phyloP scores from a whole-genome alignment of 2,797 vertebrate species.

The Enteromius anoplus region DNA sequence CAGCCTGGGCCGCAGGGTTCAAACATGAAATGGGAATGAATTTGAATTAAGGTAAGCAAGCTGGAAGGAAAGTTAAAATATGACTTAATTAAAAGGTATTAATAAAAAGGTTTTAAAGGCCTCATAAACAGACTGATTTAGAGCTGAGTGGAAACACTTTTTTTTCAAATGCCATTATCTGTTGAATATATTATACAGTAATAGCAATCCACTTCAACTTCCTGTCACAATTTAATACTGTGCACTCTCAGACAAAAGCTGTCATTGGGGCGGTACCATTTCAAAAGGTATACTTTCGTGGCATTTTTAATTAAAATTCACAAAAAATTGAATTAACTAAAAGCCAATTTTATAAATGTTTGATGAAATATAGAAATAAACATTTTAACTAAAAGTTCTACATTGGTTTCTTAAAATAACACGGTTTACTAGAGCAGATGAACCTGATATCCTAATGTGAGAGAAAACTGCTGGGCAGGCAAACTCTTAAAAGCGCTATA shows the following conservation, averaged over 20 bases:
- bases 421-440: constrained; percentile 55
- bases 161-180: background rate
- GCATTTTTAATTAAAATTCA: background rate
- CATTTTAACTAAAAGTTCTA: constrained; percentile 1
- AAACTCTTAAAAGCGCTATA: constrained; percentile 58
- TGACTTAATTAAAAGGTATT: background rate
- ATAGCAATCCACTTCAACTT: background rate
- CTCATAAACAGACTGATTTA: background rate
- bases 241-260: too few species aligned
- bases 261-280: too few species aligned
- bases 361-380: background rate
- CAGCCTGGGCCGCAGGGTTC: too few species aligned
- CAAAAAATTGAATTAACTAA: background rate
- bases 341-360: background rate
- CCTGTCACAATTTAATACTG: background rate
- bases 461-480: constrained; percentile 48
- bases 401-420: constrained; percentile 35
- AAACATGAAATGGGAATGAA: background rate
- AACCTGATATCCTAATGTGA: constrained; percentile 51
- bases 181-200: background rate
- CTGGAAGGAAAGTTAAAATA: background rate
- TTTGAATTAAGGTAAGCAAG: background rate
- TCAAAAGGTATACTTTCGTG: background rate
- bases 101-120: background rate
- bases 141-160: background rate